phyloP scores from a whole-genome alignment of 2,888 invertebrate genomes.

The Gerris lacustris region DNA sequence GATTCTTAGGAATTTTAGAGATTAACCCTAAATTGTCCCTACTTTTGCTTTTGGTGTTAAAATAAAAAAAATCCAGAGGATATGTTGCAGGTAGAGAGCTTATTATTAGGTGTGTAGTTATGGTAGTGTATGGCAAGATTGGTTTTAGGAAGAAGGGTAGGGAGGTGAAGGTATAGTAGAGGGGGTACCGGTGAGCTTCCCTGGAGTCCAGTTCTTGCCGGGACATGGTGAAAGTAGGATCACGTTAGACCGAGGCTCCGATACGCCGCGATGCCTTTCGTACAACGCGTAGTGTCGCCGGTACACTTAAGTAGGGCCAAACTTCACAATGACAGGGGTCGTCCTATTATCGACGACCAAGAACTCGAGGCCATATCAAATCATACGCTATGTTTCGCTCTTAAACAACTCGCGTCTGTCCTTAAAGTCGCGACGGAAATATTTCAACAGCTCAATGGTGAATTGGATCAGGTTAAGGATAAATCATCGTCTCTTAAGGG shows the following conservation, averaged over 20 bases:
- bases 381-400: slow-evolving; percentile 69
- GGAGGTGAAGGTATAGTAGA: not conserved
- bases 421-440: slow-evolving; percentile 73
- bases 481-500: slow-evolving; percentile 57
- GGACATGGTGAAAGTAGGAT: not conserved
- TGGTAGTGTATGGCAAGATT: no score
- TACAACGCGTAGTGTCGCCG: slow-evolving; percentile 71
- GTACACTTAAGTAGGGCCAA: slow-evolving; percentile 59
- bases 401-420: slow-evolving; percentile 73
- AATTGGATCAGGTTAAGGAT: slow-evolving; percentile 60
- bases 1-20: no score
- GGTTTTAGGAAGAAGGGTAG: not conserved
- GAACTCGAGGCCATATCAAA: slow-evolving; percentile 80
- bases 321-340: slow-evolving; percentile 48
- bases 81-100: no score
- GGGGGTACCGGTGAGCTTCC: not conserved
- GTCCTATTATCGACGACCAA: slow-evolving; percentile 50
- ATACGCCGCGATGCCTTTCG: slow-evolving; percentile 59
- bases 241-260: not conserved
- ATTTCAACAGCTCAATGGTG: slow-evolving; percentile 65
- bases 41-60: no score
- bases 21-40: no score
- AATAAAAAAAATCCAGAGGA: no score
- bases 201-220: not conserved
- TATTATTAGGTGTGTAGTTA: no score